Percentiles rank a stretch among this genome's conserved stretches.
Conservation (phyloP, 1,140 invertebrate genomes). For the Drosophila bocki region DNA sequence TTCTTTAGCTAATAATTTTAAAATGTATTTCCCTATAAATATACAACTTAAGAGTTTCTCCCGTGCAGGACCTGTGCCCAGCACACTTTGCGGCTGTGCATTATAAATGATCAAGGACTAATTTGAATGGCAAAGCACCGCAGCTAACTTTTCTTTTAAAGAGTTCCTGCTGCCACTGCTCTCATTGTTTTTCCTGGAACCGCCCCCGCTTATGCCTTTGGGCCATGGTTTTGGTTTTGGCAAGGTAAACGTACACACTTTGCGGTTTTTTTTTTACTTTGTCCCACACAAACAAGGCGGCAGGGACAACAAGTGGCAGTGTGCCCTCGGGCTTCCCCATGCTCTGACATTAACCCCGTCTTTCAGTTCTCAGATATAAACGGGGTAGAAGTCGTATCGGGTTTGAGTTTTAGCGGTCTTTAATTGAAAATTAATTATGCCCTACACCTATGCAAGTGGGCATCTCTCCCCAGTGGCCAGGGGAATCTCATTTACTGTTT, state of each 20-base stretch:
- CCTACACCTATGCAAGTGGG: slow-evolving; percentile 25
- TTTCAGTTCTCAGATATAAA: not conserved
- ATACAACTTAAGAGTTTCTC: not conserved
- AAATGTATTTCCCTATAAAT: not conserved
- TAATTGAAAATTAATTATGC: slow-evolving; percentile 67
- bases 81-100: slow-evolving; percentile 33
- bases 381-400: not conserved
- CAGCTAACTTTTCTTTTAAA: slow-evolving; percentile 49
- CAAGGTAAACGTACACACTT: slow-evolving; percentile 22
- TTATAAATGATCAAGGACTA: slow-evolving; percentile 48
- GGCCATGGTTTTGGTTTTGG: slow-evolving; percentile 25
- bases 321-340: not conserved
- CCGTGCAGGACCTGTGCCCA: slow-evolving; percentile 14
- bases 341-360: not conserved
- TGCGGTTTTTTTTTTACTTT: slow-evolving; percentile 44
- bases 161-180: slow-evolving; percentile 23
- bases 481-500: slow-evolving; percentile 10
- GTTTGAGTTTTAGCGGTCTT: slow-evolving; percentile 38
- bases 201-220: not conserved
- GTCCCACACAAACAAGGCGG: slow-evolving; percentile 27
- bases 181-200: slow-evolving; percentile 26
- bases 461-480: not conserved
- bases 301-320: slow-evolving; percentile 39
- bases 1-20: not conserved
- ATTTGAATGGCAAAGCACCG: slow-evolving; percentile 51